Evolutionary conservation across 2,113 vertebrate genomes (phyloP), one percentile per base, ranked within the genome.

Genomic region (Catharus minimus): DNA sequence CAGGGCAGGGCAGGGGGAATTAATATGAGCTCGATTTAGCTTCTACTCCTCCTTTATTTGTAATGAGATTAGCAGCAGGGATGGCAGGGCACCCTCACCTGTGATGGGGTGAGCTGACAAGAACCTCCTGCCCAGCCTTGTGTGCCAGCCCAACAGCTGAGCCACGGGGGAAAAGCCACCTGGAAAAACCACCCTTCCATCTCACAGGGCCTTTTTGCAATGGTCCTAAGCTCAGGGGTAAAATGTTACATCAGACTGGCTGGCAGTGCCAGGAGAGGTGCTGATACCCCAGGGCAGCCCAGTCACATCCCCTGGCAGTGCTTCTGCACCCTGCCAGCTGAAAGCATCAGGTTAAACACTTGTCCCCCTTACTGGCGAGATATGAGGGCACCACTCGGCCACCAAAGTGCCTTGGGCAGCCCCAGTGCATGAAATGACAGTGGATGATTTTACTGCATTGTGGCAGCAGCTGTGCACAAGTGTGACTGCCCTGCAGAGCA

Each of bases 21-120:
- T 89, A 69, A 57, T 39, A 44, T 61, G 69, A 89, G 62, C 81
- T 93, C 89, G 76, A 46, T 68, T 92, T 69, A 89, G 87, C 89
- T 89, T 50, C 69, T 89, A 57, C 83, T 49, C 84, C 77, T 93
- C 93, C 93, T 94, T 88, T 91, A 77, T 93, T 88, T 95, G 62
- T 66, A 60, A 85, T 82, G 64, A 87, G 85, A 94, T 87, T 93
- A 89, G 77, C 28, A 65, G 71, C 67, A 79, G 91, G 73, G 91
- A 82, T 85, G 84, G 74, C 18, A 76, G 84, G 1, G 49, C 93
- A 89, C 61, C 62, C 30, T 32, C 5, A 21, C 43, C 77, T 1
- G 0, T 0, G 57, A 82, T 89, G 62, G 65, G 66, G 10, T 53
- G 62, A 87, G 71, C 39, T 0, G 58, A 90, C 55, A 89, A 89